Percentiles rank a stretch among this genome's conserved stretches.
phyloP scores from a whole-genome alignment of 1,140 invertebrate species.

The Drosophila kikkawai region DNA sequence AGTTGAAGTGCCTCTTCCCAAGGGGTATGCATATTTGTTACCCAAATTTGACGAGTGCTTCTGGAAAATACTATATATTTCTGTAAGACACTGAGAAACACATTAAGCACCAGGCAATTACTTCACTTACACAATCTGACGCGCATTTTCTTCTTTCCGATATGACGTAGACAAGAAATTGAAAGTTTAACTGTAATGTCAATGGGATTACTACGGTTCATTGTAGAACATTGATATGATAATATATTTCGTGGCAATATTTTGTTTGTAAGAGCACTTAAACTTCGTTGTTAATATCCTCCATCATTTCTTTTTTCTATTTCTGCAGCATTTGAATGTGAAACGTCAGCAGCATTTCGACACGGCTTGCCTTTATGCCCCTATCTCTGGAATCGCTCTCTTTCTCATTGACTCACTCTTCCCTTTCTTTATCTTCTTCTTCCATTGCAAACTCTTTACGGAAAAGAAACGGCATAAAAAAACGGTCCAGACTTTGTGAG shows the following conservation, averaged over 20 bases:
- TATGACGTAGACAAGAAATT: not conserved
- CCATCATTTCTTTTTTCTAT: conserved; percentile 20
- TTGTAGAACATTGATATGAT: not conserved
- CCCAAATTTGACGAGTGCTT: not conserved
- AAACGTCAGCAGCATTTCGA: conserved; percentile 79
- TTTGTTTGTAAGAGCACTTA: conserved; percentile 23
- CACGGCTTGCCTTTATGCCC: conserved; percentile 62
- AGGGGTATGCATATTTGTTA: conserved; percentile 22
- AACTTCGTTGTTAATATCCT: conserved; percentile 19
- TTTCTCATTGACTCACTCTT: conserved; percentile 2
- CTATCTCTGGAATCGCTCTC: conserved; percentile 18
- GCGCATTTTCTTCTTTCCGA: not conserved
- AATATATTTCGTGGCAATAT: not conserved
- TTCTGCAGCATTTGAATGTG: conserved; percentile 76
- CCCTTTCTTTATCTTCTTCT: conserved; percentile 10
- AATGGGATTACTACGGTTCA: not conserved
- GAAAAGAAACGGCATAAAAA: conserved; percentile 22
- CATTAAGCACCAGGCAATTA: not conserved
- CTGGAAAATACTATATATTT: not conserved
- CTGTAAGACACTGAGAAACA: not conserved
- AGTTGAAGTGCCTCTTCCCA: conserved; percentile 35
- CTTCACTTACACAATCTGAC: not conserved
- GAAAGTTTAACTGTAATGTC: not conserved
- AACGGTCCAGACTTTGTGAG: conserved; percentile 22
- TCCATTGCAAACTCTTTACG: conserved; percentile 49